A percentile compares a stretch with the other conserved stretches of the same genome.
Conservation (phyloP, 1,140 invertebrate species). For the Papilio polytes region DNA sequence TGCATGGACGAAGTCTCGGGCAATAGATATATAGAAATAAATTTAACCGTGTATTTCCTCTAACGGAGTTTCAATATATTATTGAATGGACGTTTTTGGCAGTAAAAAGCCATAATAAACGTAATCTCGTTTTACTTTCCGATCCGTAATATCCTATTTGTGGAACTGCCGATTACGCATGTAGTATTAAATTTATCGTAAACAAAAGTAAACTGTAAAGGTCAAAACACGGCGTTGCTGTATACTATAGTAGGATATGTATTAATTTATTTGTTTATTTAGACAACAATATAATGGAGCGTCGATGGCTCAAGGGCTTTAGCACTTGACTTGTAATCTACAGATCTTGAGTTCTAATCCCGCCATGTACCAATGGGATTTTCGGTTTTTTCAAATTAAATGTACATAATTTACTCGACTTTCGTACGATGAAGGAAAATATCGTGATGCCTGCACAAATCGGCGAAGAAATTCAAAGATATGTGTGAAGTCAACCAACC, state of each 20-base stretch:
- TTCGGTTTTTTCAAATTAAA: too few species aligned
- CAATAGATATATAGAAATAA: too few species aligned
- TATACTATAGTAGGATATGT: background rate
- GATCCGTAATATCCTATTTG: constrained; percentile 20
- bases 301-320: too few species aligned
- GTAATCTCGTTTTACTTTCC: constrained; percentile 10
- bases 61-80: background rate
- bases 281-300: too few species aligned
- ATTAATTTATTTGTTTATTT: background rate
- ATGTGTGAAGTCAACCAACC: too few species aligned
- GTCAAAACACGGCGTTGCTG: background rate
- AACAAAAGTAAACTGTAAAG: background rate
- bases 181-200: background rate
- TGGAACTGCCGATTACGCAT: background rate
- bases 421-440: too few species aligned
- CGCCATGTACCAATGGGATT: too few species aligned
- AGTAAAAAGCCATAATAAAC: background rate
- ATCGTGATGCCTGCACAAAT: too few species aligned
- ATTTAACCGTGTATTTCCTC: background rate
- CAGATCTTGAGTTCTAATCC: too few species aligned
- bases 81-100: background rate
- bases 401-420: too few species aligned
- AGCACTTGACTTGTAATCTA: too few species aligned
- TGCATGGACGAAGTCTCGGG: background rate
- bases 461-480: too few species aligned